phyloP scores from a whole-genome alignment of 2,113 vertebrate species.

The Junco hyemalis region DNA sequence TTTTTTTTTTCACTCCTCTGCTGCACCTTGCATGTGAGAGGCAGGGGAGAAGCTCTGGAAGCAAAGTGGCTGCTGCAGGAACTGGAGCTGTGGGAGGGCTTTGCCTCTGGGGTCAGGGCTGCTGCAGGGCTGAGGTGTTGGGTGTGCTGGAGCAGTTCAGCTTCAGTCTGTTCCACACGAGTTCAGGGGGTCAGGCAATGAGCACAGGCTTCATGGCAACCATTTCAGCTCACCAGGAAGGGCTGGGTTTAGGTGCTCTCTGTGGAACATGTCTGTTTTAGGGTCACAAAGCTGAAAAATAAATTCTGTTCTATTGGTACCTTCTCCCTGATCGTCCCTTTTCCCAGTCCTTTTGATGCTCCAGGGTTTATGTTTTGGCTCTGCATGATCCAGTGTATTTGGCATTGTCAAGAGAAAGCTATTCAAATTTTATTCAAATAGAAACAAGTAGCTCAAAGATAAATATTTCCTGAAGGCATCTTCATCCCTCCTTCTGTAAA shows the following conservation, averaged over 20 bases:
- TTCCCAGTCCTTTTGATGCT: not conserved
- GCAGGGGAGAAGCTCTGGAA: not conserved
- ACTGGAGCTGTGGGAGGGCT: not conserved
- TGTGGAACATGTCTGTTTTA: not conserved
- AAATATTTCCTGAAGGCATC: constrained; percentile 13
- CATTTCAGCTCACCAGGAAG: not conserved
- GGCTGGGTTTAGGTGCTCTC: not conserved
- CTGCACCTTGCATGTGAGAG: not conserved
- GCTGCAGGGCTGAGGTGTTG: not conserved
- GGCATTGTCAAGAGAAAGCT: not conserved
- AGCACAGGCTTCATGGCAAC: not conserved
- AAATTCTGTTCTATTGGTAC: not conserved
- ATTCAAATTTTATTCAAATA: constrained; percentile 25
- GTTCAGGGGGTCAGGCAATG: rapidly evolving
- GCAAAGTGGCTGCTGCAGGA: not conserved
- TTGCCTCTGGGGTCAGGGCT: not conserved
- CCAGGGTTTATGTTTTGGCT: not conserved
- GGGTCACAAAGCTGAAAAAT: not conserved
- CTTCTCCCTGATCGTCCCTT: not conserved
- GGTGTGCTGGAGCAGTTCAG: not conserved
- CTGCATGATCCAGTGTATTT: not conserved
- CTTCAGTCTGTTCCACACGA: not conserved
- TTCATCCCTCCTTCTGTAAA: not conserved
- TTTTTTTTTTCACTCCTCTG: not conserved
- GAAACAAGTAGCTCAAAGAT: not conserved